Base-by-base conservation (phyloP, 2,888 invertebrate genomes). In the Koerneria pararmatus region DNA sequence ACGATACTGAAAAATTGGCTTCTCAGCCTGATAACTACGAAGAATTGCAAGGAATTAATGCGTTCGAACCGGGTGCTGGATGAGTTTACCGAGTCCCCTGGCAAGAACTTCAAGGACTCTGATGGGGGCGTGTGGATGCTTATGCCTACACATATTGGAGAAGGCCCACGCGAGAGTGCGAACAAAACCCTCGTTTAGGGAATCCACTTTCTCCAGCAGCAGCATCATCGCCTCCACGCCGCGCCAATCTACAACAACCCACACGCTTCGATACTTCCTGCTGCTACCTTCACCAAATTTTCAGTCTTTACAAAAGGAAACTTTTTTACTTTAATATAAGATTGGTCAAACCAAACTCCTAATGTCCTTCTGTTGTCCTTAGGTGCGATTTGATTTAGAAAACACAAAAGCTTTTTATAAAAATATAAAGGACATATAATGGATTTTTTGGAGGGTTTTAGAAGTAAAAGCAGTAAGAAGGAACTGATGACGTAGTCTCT, bases 141-240 rank as follows among this genome's bases (percentile, higher is more conserved):
- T 97, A 65, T 97, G 95, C 82, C 97, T 89, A 84, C 95, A 97
- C 74, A 98, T 87, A 87, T 98, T 98, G 54, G 95, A 95, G 70
- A 97, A 86, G 54, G 95, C 92, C 97, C 97, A 98, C 29, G 82
- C 76, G 58, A 83, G 66, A 5, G 78, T 82, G 6, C 80, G 74
- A 8, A 74, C 74, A 62, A 78, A 78, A 0, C 70, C 65, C 24
- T 51, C 53, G 48, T 68, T 67, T 51, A 80, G 63, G 8, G 61
- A 15, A 48, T 88, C 87, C 0, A 91, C 90, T 6, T 69, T 60
- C 1, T 87, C 85, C 0, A 95, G 85, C 19, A 97, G 86, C 0
- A 86, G 83, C 29, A 93, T 88, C 62, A 98, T 88, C 68, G 89
- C 89, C 0, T 91, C 91, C 29, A 97, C 88, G 0, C 93, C 94